phyloP scores from a whole-genome alignment of 1,140 invertebrate genomes.

The Dreissena rostriformis region DNA sequence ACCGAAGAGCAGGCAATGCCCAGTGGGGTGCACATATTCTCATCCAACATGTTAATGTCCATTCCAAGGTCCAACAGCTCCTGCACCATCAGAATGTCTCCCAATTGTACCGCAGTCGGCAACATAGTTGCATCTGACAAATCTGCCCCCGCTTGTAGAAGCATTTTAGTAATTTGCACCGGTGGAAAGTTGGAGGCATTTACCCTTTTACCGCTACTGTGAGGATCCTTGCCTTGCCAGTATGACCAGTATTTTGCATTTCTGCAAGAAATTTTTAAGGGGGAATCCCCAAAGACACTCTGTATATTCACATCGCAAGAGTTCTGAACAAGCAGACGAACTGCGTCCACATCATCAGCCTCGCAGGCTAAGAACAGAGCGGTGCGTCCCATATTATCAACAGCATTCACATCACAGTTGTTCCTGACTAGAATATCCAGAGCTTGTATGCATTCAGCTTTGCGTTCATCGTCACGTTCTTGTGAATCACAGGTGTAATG shows the following conservation, averaged over 20 bases:
- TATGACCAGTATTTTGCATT: conserved; percentile 77
- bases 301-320: conserved; percentile 72
- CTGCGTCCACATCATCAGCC: conserved; percentile 69
- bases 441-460: conserved; percentile 59
- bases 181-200: conserved; percentile 70
- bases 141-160: conserved; percentile 70
- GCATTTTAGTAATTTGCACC: conserved; percentile 72
- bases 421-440: conserved; percentile 65
- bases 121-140: conserved; percentile 72
- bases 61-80: conserved; percentile 74
- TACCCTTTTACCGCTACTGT: conserved; percentile 24
- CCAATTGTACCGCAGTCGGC: conserved; percentile 74
- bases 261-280: conserved; percentile 72
- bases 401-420: conserved; percentile 92
- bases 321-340: conserved; percentile 62
- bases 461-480: conserved; percentile 58
- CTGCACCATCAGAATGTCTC: conserved; percentile 66
- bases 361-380: conserved; percentile 84
- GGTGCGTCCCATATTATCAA: conserved; percentile 93
- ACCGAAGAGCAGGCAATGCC: conserved; percentile 72
- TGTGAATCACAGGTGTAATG: conserved; percentile 70
- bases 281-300: conserved; percentile 68
- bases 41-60: conserved; percentile 76
- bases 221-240: conserved; percentile 64
- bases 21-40: conserved; percentile 73